Base-by-base conservation (phyloP, 2,888 invertebrate genomes). In the Venustoraphidia nigricollis region DNA sequence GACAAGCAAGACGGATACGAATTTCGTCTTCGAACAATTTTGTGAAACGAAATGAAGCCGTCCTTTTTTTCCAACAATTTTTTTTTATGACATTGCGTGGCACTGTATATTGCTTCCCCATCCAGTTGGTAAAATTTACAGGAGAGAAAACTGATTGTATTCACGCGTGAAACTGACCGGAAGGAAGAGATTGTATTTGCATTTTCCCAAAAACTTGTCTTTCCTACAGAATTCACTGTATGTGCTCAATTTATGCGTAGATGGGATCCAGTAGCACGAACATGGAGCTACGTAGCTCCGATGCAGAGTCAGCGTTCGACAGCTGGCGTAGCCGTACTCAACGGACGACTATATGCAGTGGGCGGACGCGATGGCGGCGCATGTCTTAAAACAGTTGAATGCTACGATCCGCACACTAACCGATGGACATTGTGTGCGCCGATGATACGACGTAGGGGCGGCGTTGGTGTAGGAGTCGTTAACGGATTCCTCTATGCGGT, bases 281-380 rank as follows among this genome's bases (percentile, higher is more conserved):
- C 84, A 51, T 95, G 94, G 94, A 88, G 83, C 55, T 86, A 83
- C 60, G 90, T 94, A 51, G 82, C 90, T 5, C 82, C 91, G 2
- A 93, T 94, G 93, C 79, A 82, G 50, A 83, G 83, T 50, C 86
- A 89, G 62, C 76, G 95, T 45, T 87, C 86, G 56, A 92, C 93
- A 13, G 91, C 91, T 52, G 94, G 93, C 36, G 89, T 93, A 36
- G 90, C 90, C 48, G 87, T 90, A 43, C 73, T 94, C 44, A 81
- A 84, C 57, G 84, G 72, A 36, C 83, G 88, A 57, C 71, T 95
- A 52, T 93, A 89, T 69, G 93, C 91, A 4, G 91, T 91, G 41
- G 94, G 94, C 40, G 94, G 94, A 1, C 77, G 94, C 47, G 94
- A 95, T 68, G 90, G 92, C 43, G 85, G 87, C 53, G 84, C 89